Evolutionary conservation across 1,140 invertebrate genomes (phyloP), one percentile per base, ranked within the genome.

Genomic region (Pseudomyrmex flavicornis): DNA sequence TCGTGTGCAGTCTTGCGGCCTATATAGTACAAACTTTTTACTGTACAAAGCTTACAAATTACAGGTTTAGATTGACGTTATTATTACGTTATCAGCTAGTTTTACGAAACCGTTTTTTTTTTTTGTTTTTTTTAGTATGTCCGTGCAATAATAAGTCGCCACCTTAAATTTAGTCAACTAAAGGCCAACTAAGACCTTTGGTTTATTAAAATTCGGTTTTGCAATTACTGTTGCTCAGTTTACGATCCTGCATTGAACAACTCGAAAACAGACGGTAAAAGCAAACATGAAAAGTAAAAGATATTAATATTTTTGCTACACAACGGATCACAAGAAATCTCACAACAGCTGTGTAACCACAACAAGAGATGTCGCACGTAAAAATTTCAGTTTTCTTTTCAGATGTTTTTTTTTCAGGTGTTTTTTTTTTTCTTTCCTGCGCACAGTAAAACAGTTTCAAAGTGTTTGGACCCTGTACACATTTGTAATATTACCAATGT

Each of bases 21-120:
- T 83, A 87, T 73, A 50, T 77, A 77, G 69, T 83, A 80, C 66
- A 80, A 80, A 72, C 52, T 46, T 83, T 83, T 74, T 76, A 83
- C 68, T 22, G 48, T 87, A 86, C 68, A 84, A 66, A 87, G 68
- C 83, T 88, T 88, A 88, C 56, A 86, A 84, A 88, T 88, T 88
- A 88, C 61, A 3, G 44, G 61, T 82, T 87, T 88, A 87, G 86
- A 88, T 88, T 84, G 86, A 88, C 82, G 35, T 35, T 35, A 56
- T 87, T 87, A 79, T 69, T 87, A 87, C 58, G 26, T 87, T 83
- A 75, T 35, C 35, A 35, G 48, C 61, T 76, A 77, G 26, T 22
- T 62, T 61, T 46, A 80, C 20, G 76, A 70, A 72, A 72, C 13
- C 44, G 22, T 72, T 72, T 70, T 12, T 80, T 62, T 35, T 7